Evolutionary conservation across 92 coral and sea anemone species (phyloP), one percentile per base, ranked within the genome.

Genomic region (Galaxea fascicularis): DNA sequence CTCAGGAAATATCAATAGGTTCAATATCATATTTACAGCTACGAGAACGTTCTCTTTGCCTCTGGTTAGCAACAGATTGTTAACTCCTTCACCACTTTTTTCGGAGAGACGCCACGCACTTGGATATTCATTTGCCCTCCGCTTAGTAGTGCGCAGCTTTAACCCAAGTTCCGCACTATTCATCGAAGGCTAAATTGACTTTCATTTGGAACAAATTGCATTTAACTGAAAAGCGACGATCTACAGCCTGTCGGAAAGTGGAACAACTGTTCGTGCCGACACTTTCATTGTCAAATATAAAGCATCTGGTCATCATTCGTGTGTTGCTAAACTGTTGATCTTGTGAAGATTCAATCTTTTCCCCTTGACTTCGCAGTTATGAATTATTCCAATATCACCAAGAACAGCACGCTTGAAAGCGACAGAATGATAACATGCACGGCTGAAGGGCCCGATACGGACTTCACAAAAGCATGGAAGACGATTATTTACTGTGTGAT

Each of bases 401-500:
- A 16, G 15, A 82, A 56, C 58, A 57, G 16, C 45, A 35, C 68
- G 22, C 59, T 58, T 17, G 78, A 57, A 22, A 71, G 20, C 18
- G 12, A 16, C 16, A 14, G 20, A 41, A 27, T 13, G 60, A 24
- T 56, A 14, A 13, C 29, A 12, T 83, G 87, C 64, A 18, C 17
- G 10, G 9, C 26, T 29, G 46, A 8, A 35, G 62, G 51, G n/a
- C 73, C 87, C 1, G 74, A 83, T 24, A 44, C 73, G 30, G 73
- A 41, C 62, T 74, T 73, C 15, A 30, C 82, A 22, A 83, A 83
- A 49, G 87, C 74, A 13, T 73, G 63, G 74, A 83, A 83, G 77
- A 83, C 87, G 3, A 27, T 59, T 51, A 29, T 65, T 24, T 83
- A 73, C 87, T 73, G 82, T 26, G 65, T 75, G 63, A 73, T 63